Evolutionary conservation across 2,113 vertebrate genomes (phyloP).

Genomic region (Ceyx cyanopectus): DNA sequence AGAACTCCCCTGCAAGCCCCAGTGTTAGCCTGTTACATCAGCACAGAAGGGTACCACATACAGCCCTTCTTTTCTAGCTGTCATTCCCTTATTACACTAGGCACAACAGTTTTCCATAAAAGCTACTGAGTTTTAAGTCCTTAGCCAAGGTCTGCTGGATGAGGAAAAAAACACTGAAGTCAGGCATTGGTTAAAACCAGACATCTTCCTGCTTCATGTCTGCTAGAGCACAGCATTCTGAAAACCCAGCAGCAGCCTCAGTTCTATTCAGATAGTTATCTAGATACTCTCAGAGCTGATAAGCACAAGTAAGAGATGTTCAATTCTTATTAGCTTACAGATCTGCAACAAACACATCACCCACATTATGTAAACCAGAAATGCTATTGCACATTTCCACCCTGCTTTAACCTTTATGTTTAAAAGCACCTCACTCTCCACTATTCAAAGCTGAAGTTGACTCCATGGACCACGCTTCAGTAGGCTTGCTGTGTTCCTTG

Average conservation of each 20-base stretch:
- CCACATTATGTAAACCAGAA: background rate
- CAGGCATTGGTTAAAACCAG: background rate
- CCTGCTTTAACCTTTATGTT: background rate
- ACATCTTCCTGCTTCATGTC: background rate
- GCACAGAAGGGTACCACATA: background rate
- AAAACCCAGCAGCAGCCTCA: background rate
- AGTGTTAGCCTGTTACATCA: background rate
- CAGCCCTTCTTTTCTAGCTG: background rate
- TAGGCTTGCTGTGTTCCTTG: background rate
- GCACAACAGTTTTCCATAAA: background rate
- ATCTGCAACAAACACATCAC: background rate
- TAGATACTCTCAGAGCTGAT: background rate
- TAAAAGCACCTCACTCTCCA: background rate
- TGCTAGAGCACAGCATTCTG: background rate
- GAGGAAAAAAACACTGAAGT: background rate
- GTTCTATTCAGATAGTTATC: background rate
- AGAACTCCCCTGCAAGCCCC: background rate
- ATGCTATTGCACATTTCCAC: background rate
- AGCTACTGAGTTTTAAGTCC: background rate
- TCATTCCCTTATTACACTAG: background rate
- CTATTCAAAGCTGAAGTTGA: background rate
- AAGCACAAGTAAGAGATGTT: rapidly evolving
- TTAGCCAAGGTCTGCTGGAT: background rate
- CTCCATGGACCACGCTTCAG: background rate
- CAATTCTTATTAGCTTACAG: background rate